These are phyloP conservation scores for Parotocinclus haroldoi DNA, from an alignment of 2,797 vertebrate genomes.

Conservation along the genomic window DNA sequence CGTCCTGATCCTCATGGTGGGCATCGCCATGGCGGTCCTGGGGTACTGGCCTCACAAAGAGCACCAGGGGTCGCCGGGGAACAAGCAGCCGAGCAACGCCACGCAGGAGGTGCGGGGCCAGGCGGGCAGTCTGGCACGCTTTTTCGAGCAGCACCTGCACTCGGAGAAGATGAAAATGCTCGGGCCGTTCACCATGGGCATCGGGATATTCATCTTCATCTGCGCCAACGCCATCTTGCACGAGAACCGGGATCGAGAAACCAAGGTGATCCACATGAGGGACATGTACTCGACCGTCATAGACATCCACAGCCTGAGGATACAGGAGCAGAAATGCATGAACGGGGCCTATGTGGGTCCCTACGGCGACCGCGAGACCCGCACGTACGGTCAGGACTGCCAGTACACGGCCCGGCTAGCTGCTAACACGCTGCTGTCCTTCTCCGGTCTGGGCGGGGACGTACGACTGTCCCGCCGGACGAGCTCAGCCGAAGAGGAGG, in stretches of 20 bases:
- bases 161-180: slow-evolving; percentile 98
- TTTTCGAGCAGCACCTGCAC: slow-evolving; percentile 89
- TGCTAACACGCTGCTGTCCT: slow-evolving; percentile 77
- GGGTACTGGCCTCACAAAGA: slow-evolving; percentile 94
- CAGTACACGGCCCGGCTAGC: slow-evolving; percentile 74
- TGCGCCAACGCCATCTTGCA: slow-evolving; percentile 97
- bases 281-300: slow-evolving; percentile 99
- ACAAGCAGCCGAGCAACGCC: slow-evolving; percentile 61
- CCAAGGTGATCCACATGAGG: slow-evolving; percentile 97
- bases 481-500: slow-evolving; percentile 77
- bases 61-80: slow-evolving; percentile 55
- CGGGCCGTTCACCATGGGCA: slow-evolving; percentile 98
- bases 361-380: slow-evolving; percentile 50
- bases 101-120: slow-evolving; percentile 62
- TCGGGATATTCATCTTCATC: slow-evolving; percentile 98
- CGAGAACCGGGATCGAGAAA: slow-evolving; percentile 95
- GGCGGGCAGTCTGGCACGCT: slow-evolving; percentile 73
- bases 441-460: slow-evolving; percentile 68
- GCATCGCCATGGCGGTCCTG: slow-evolving; percentile 93
- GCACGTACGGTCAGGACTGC: slow-evolving; percentile 60
- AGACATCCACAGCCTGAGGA: slow-evolving; percentile 88
- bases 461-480: slow-evolving; percentile 63
- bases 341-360: slow-evolving; percentile 67
- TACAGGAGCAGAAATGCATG: slow-evolving; percentile 83
- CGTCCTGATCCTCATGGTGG: slow-evolving; percentile 82